Evolutionary conservation across 2,113 vertebrate species (phyloP).

Genomic region (Sinocyclocheilus maitianheensis): DNA sequence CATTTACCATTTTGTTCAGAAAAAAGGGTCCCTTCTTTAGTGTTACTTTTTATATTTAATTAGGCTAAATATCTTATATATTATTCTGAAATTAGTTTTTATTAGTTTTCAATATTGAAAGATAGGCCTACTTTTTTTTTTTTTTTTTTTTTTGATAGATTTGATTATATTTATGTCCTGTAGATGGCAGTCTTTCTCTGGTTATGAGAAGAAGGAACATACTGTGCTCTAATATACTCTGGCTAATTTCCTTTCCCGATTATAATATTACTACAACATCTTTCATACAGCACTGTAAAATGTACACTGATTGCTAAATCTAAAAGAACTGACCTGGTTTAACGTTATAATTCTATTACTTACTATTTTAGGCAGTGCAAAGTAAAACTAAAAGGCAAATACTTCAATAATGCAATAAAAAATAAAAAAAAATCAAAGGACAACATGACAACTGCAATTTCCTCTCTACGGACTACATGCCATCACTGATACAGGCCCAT

Average conservation of each 20-base stretch:
- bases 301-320: neutral
- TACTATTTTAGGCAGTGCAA: neutral
- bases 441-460: neutral
- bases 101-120: neutral
- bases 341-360: neutral
- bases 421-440: neutral
- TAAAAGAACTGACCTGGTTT: neutral
- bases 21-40: neutral
- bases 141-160: neutral
- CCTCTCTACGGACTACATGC: neutral
- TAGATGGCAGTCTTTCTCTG: slow-evolving; percentile 20
- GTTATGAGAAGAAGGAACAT: neutral
- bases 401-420: neutral
- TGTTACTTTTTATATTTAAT: neutral
- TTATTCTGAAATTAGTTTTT: neutral
- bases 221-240: neutral
- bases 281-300: neutral
- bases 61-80: neutral
- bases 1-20: neutral
- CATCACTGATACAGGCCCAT: neutral
- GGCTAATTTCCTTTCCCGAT: neutral
- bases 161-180: neutral
- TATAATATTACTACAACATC: neutral
- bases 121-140: neutral
- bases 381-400: neutral